A percentile compares a stretch with the other conserved stretches of the same genome.
These are phyloP conservation scores for Ophonus ardosiacus DNA, from an alignment of 2,888 invertebrate species.

Conservation along the genomic window DNA sequence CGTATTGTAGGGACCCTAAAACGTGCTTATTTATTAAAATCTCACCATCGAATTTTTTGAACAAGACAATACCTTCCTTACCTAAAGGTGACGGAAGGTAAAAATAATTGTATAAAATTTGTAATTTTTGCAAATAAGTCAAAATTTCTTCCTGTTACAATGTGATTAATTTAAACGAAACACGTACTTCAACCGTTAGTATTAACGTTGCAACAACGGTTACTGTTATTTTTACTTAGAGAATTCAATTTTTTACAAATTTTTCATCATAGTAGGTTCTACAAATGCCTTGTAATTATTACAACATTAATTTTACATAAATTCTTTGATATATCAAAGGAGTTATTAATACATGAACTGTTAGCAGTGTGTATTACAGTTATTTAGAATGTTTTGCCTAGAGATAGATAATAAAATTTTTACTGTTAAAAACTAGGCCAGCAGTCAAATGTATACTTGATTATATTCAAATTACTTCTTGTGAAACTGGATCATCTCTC, in stretches of 20 bases:
- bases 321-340: constrained; percentile 29
- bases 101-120: constrained; percentile 12
- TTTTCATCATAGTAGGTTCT: constrained; percentile 29
- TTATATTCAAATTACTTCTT: constrained; percentile 20
- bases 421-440: constrained; percentile 26
- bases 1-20: too few relatives aligned
- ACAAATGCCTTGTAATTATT: constrained; percentile 33
- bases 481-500: constrained; percentile 26
- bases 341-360: constrained; percentile 44
- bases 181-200: constrained; percentile 35
- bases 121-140: constrained; percentile 17
- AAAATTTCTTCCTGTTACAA: constrained; percentile 43
- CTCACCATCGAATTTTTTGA: too few relatives aligned
- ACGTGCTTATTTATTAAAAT: too few relatives aligned
- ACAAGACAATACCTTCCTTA: too few relatives aligned
- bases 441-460: constrained; percentile 9
- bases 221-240: constrained; percentile 42
- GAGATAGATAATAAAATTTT: constrained; percentile 11
- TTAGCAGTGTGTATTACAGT: constrained; percentile 32
- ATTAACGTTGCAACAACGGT: constrained; percentile 40
- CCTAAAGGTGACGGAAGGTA: too few relatives aligned
- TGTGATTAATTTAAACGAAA: constrained; percentile 48
- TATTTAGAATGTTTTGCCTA: constrained; percentile 26
- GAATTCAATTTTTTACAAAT: constrained; percentile 33
- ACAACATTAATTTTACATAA: constrained; percentile 28